Percentiles rank a stretch among this genome's conserved stretches.
Conservation (phyloP, 2,888 invertebrate genomes). For the Pterostichus madidus region DNA sequence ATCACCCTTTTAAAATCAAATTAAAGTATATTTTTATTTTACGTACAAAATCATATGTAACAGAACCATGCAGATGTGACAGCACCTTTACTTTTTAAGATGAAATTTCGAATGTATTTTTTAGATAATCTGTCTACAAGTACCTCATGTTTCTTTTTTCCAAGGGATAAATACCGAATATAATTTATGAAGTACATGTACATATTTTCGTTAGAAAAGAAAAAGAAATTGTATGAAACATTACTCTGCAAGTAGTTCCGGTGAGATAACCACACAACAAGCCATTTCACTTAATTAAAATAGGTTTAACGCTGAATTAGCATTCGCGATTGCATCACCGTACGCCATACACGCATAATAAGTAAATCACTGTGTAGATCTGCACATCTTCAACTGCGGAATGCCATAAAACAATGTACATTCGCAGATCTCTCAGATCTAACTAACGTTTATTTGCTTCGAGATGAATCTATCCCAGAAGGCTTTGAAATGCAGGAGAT, state of each 20-base stretch:
- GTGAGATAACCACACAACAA: conserved; percentile 49
- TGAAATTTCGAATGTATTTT: too few relatives aligned
- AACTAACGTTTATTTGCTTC: conserved; percentile 40
- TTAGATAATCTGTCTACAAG: too few relatives aligned
- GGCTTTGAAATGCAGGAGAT: conserved; percentile 41
- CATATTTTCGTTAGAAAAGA: too few relatives aligned
- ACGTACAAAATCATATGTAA: too few relatives aligned
- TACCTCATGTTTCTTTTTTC: too few relatives aligned
- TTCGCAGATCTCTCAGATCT: conserved; percentile 26
- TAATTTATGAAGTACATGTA: too few relatives aligned
- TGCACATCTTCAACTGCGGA: conserved; percentile 27
- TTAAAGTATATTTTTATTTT: too few relatives aligned
- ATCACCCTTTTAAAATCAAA: too few relatives aligned
- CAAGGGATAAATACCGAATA: too few relatives aligned
- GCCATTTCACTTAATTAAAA: conserved; percentile 59
- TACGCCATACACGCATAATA: conserved; percentile 26
- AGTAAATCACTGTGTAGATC: conserved; percentile 47
- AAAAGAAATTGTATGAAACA: too few relatives aligned
- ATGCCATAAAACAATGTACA: conserved; percentile 41
- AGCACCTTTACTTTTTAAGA: too few relatives aligned
- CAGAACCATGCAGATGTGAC: too few relatives aligned
- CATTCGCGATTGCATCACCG: conserved; percentile 55
- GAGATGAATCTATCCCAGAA: conserved; percentile 37
- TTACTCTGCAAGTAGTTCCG: conserved; percentile 21
- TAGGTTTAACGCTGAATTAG: conserved; percentile 54